Evolutionary conservation across 2,888 invertebrate species (phyloP).

Genomic region (Microplitis deprimator): DNA sequence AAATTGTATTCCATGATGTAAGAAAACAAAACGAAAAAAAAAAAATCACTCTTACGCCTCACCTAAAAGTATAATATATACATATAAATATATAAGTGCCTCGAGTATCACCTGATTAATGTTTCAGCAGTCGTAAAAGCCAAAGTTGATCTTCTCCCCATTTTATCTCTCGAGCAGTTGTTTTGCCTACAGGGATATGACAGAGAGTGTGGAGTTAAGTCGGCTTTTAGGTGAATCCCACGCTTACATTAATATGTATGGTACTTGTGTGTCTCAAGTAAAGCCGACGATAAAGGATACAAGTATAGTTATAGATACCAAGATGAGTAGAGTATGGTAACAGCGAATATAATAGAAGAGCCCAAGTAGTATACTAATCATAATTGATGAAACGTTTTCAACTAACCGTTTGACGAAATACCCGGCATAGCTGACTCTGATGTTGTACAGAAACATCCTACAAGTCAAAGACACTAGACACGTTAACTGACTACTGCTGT

Average conservation of each 20-base stretch:
- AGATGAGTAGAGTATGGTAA: neutral
- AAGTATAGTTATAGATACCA: neutral
- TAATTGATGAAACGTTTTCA: conserved; percentile 39
- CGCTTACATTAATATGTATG: conserved; percentile 2
- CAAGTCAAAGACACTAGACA: neutral
- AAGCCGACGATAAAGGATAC: conserved; percentile 23
- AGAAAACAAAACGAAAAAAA: neutral
- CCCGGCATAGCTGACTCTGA: conserved; percentile 29
- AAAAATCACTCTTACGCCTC: neutral
- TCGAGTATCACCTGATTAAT: conserved; percentile 47
- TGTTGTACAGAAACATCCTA: neutral
- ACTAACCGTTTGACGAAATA: conserved; percentile 35
- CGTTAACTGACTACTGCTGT: neutral
- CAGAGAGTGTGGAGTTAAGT: conserved; percentile 19
- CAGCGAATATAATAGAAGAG: neutral
- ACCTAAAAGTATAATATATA: neutral
- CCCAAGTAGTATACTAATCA: conserved; percentile 22
- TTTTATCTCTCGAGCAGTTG: conserved; percentile 6
- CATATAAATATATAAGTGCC: neutral
- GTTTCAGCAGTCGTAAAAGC: conserved; percentile 58
- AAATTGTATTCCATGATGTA: neutral
- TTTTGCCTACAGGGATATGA: conserved; percentile 23
- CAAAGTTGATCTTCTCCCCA: conserved; percentile 51
- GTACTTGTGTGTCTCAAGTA: conserved; percentile 17
- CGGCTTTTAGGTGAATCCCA: conserved; percentile 37